Base-by-base conservation (phyloP, 2,888 invertebrate species). In the Netelia fuscicornis region DNA sequence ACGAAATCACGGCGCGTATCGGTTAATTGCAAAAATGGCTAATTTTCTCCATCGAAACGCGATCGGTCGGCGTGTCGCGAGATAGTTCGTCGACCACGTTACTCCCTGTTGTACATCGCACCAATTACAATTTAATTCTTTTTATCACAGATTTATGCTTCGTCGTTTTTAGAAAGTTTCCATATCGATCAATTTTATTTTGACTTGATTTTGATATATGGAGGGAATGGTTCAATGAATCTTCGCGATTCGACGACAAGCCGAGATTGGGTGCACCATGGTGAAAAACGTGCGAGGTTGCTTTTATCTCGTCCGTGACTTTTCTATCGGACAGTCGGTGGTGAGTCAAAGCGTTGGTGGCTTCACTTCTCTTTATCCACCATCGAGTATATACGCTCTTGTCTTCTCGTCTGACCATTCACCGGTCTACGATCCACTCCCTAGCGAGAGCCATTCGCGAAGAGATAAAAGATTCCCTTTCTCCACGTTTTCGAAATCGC, bases 401-500 rank as follows among this genome's bases (percentile, higher is more conserved):
- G 68, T 74, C 23, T 37, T 64, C 37, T 42, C 30, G 60, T 83
- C 78, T 83, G 83, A 74, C 83, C 78, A 70, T 62, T 78, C 48
- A n/a, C 60, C 10, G 68, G 30, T 52, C 60, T 74, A 56, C 56
- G 37, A 37, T 74, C 42, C 10, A 79, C 83, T 68, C 78, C 48
- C 10, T 30, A 9, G 68, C 54, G 54, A 67, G 74, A 17, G 37
- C 37, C 42, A 5, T 79, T 44, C 68, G 25, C 44, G 20, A 62
- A 37, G 52, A 60, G 68, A 83, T 78, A 74, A 79, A 48, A 68
- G 54, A 74, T 74, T 68, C 20, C 25, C 42, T 68, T 52, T 52
- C 17, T 23, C 54, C 30, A 30, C 37, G 37, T 37, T 37, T 20
- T 10, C 23, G 3, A 37, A 30, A 54, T 10, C 13, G 20, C 11